Percentiles rank a stretch among this genome's conserved stretches.
phyloP scores from a whole-genome alignment of 2,113 vertebrate species.

The Rattus rattus region DNA sequence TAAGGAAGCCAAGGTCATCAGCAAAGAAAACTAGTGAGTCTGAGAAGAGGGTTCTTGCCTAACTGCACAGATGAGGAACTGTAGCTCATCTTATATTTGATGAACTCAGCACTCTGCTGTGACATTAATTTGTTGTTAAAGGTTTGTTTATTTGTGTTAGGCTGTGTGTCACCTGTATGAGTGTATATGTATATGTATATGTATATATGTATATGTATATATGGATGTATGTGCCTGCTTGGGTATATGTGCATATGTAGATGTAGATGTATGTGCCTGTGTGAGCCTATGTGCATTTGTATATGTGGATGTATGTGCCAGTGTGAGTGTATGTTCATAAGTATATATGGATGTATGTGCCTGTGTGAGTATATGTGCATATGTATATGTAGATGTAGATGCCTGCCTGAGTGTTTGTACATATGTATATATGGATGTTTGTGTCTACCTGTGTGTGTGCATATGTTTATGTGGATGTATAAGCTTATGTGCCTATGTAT shows the following conservation, averaged over 20 bases:
- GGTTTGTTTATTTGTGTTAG: neutral
- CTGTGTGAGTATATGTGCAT: neutral
- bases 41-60: neutral
- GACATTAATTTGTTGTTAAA: neutral
- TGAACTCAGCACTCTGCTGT: constrained; percentile 3
- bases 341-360: neutral
- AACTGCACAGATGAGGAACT: neutral
- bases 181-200: neutral
- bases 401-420: neutral
- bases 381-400: neutral
- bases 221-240: neutral
- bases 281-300: neutral
- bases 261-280: neutral
- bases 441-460: too few species aligned
- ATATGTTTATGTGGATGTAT: neutral
- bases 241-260: neutral
- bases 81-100: neutral
- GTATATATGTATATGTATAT: too few species aligned
- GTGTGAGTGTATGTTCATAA: neutral
- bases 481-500: neutral
- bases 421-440: neutral
- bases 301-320: neutral
- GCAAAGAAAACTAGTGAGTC: neutral
- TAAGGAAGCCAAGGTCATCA: neutral
- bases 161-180: too few species aligned